These are phyloP conservation scores for Geotrypetes seraphini DNA, from an alignment of 2,797 vertebrate genomes.

Conservation along the genomic window DNA sequence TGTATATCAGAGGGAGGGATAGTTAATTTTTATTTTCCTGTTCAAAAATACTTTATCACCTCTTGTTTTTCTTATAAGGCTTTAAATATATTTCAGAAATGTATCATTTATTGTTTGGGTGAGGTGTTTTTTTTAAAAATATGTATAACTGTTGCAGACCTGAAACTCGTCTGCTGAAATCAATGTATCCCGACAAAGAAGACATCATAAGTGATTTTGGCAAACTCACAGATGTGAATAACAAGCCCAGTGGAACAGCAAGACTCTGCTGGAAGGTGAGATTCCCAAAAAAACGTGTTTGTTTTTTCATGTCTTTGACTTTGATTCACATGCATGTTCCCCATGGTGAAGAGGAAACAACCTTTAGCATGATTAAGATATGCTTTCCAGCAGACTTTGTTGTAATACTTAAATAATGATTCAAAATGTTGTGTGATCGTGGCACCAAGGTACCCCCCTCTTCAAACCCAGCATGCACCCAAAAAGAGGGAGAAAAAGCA, in stretches of 20 bases:
- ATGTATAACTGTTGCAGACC: constrained; percentile 22
- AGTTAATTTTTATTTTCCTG: no score
- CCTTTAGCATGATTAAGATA: constrained; percentile 11
- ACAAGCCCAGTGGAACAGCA: constrained; percentile 21
- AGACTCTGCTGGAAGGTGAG: constrained; percentile 60
- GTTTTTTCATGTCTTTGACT: constrained; percentile 1
- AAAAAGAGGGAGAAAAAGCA: no score
- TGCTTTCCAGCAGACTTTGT: constrained; percentile 25
- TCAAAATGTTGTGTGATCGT: no score
- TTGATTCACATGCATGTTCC: background rate
- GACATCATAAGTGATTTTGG: constrained; percentile 38
- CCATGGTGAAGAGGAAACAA: constrained; percentile 11
- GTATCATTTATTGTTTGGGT: no score
- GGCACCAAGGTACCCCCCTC: no score
- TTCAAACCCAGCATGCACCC: no score
- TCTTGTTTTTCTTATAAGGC: background rate
- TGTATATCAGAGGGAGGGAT: no score
- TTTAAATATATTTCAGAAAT: constrained; percentile 11
- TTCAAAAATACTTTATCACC: background rate
- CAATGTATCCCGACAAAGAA: constrained; percentile 47
- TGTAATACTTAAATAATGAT: constrained; percentile 20
- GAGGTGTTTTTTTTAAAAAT: no score
- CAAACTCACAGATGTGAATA: constrained; percentile 40
- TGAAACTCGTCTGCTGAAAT: constrained; percentile 41
- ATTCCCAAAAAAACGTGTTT: background rate